These are phyloP conservation scores for Florisuga fusca DNA, from an alignment of 2,797 vertebrate species.

Conservation along the genomic window DNA sequence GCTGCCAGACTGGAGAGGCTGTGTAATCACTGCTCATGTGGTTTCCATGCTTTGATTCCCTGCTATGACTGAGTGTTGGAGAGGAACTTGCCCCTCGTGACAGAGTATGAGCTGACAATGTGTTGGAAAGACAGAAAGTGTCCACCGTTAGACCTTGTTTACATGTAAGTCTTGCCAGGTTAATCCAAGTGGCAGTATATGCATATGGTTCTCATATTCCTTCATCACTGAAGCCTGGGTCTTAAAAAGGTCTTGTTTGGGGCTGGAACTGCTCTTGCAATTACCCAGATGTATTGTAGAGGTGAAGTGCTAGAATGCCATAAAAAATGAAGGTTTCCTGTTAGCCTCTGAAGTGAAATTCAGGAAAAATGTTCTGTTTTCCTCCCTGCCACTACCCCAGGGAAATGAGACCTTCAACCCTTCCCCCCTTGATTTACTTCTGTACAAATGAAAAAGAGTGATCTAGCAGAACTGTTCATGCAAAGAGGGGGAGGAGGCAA, in stretches of 20 bases:
- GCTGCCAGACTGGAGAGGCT: constrained; percentile 8
- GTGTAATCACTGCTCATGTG: neutral
- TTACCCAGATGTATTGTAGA: neutral
- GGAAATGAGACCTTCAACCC: neutral
- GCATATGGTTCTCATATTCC: neutral
- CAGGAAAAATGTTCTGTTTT: neutral
- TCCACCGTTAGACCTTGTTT: neutral
- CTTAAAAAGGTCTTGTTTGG: neutral
- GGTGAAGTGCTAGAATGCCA: neutral
- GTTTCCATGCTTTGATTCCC: constrained; percentile 30
- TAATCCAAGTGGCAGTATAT: neutral
- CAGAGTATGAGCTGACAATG: neutral
- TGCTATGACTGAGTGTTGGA: accelerated
- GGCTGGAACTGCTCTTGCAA: neutral
- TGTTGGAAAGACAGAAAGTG: neutral
- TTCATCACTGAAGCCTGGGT: neutral
- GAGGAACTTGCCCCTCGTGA: accelerated
- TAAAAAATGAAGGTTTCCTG: neutral
- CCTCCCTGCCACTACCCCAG: accelerated
- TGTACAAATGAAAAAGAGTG: neutral
- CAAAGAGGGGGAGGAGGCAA: neutral
- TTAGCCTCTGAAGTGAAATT: neutral
- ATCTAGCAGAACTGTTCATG: neutral
- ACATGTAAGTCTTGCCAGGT: neutral
- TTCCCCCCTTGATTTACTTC: neutral